Evolutionary conservation across 2,113 vertebrate genomes (phyloP).

Genomic region (Uria aalge): DNA sequence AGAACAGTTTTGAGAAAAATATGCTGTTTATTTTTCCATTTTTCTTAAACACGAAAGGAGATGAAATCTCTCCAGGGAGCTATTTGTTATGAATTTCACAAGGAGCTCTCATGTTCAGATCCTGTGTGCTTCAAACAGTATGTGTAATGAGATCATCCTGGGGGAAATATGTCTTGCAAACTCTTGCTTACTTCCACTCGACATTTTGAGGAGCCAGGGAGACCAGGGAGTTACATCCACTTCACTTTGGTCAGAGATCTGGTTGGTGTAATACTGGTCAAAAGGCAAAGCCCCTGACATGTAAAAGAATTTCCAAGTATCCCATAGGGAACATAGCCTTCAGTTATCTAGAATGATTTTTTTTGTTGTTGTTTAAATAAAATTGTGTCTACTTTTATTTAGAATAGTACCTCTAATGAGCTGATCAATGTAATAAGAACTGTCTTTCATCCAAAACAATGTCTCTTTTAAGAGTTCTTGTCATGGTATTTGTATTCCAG

Average conservation of each 20-base stretch:
- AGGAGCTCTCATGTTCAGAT: neutral
- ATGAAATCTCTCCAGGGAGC: neutral
- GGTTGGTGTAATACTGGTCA: neutral
- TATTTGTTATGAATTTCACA: neutral
- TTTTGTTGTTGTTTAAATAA: neutral
- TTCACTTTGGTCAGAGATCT: neutral
- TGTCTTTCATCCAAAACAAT: neutral
- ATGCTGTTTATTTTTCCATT: neutral
- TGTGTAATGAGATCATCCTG: neutral
- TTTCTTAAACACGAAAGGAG: neutral
- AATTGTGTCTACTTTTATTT: neutral
- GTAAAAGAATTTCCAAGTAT: neutral
- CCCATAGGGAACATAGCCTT: neutral
- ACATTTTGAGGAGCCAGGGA: neutral
- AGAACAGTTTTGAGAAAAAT: neutral
- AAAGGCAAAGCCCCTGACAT: neutral
- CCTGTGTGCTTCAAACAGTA: neutral
- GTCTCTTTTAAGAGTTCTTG: neutral
- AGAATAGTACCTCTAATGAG: neutral
- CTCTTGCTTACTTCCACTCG: neutral
- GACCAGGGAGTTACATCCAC: neutral
- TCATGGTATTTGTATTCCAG: neutral
- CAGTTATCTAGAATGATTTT: neutral
- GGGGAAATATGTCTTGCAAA: neutral
- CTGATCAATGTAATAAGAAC: neutral